Base-by-base conservation (phyloP, 92 coral and sea anemone species). In the Galaxea fascicularis region DNA sequence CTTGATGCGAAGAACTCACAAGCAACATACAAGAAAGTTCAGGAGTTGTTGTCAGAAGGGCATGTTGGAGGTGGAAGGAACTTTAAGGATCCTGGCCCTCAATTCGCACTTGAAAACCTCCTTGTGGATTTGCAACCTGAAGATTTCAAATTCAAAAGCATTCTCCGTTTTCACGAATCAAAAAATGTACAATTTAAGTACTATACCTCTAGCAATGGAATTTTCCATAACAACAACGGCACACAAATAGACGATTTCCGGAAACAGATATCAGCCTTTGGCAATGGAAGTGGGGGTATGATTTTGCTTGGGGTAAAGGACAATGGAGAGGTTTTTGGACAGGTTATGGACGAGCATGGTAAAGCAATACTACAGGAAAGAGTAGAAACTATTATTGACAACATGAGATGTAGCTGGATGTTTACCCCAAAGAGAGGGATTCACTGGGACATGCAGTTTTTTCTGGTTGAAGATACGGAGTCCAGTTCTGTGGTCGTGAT, bases 261-360 rank as follows among this genome's bases (percentile, higher is more conserved):
- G 30, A 22, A 46, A 10, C 56, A 71, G 26, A 44, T 71, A 8
- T 71, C 75, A n/a, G 75, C 75, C 1, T 71, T 71, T 44, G 75
- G 75, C 14, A 71, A 71, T 24, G 25, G 29, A 9, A 71, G 12
- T n/a, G 75, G 75, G 10, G 75, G 75, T 18, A 22, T 44, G 30
- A n/a, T 71, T 22, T 10, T 71, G 18, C 17, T 71, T 22, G 75
- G 75, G 4, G 57, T 71, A 1, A 0, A 4, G 0, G 39, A 71
- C 13, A 22, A 22, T 12, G 11, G 75, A 11, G 20, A 10, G 12
- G 75, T 71, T 1, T 31, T 18, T 8, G 75, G 75, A 22, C 56
- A 44, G 47, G 14, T 10, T 11, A 9, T 71, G 56, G 1, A 71
- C 4, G 4, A 45, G 5, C 24, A 68, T 21, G 39, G 74, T 27